Percentiles rank a stretch among this genome's conserved stretches.
These are phyloP conservation scores for Xylota sylvarum DNA, from an alignment of 2,888 invertebrate species.

Conservation along the genomic window DNA sequence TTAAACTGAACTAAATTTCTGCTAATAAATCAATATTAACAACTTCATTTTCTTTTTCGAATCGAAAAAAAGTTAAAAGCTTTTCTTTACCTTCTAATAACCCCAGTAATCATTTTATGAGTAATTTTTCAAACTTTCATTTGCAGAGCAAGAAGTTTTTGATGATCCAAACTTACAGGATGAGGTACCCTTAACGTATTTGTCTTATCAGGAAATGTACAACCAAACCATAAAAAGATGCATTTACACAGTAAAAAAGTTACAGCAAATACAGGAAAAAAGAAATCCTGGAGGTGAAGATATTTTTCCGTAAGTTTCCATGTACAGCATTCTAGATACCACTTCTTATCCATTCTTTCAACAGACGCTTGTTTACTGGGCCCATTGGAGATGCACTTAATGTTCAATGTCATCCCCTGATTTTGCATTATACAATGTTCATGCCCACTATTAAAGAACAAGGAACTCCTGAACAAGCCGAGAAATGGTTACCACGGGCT, in stretches of 20 bases:
- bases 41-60: too few species aligned
- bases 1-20: too few species aligned
- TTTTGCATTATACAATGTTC: conserved; percentile 95
- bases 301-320: conserved; percentile 5
- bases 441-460: conserved; percentile 94
- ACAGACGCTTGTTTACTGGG: conserved; percentile 1
- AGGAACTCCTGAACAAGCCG: conserved; percentile 93
- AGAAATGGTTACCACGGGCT: conserved; percentile 92
- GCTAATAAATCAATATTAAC: too few species aligned
- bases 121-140: not conserved
- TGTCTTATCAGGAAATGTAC: conserved; percentile 38
- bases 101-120: too few species aligned
- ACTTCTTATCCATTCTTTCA: not conserved
- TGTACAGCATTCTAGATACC: not conserved
- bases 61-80: too few species aligned
- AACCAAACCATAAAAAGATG: conserved; percentile 17
- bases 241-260: conserved; percentile 87
- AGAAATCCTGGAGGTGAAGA: conserved; percentile 81
- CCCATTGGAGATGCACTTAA: conserved; percentile 13
- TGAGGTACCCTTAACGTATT: conserved; percentile 10
- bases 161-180: conserved; percentile 29
- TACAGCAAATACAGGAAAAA: conserved; percentile 88
- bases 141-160: conserved; percentile 73
- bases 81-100: too few species aligned
- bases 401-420: conserved; percentile 83